phyloP scores from a whole-genome alignment of 2,113 vertebrate genomes.

The Pelvicachromis taeniatus region DNA sequence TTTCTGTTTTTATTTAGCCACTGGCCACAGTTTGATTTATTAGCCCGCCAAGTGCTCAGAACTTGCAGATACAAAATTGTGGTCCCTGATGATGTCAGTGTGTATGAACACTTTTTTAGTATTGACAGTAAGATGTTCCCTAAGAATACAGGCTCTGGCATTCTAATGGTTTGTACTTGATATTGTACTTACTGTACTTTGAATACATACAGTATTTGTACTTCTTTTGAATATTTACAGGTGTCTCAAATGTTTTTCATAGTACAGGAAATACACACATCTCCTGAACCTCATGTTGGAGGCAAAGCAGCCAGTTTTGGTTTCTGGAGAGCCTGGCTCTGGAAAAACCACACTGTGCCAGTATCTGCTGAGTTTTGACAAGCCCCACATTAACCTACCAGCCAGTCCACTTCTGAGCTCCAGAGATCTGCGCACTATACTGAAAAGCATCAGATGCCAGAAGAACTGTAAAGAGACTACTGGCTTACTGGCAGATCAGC shows the following conservation, averaged over 20 bases:
- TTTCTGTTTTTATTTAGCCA: conserved; percentile 55
- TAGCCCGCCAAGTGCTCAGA: conserved; percentile 62
- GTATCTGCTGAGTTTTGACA: conserved; percentile 60
- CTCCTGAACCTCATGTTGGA: conserved; percentile 73
- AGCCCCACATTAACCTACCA: conserved; percentile 45
- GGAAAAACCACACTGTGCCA: conserved; percentile 79
- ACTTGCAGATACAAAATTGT: conserved; percentile 61
- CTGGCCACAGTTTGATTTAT: conserved; percentile 74
- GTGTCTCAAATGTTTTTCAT: background rate
- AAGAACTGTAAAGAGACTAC: background rate
- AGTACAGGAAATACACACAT: conserved; percentile 72
- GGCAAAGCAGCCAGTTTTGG: conserved; percentile 71
- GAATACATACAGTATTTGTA: background rate
- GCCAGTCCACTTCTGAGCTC: conserved; percentile 57
- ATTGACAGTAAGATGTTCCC: conserved; percentile 11
- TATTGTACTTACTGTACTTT: background rate
- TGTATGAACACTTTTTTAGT: conserved; percentile 78
- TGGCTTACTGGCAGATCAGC: background rate
- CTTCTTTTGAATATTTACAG: background rate
- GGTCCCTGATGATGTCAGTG: conserved; percentile 60
- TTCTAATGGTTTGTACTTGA: conserved; percentile 73
- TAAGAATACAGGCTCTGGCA: conserved; percentile 35
- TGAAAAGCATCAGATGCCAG: conserved; percentile 44
- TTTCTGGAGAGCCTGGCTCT: conserved; percentile 75
- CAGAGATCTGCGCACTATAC: conserved; percentile 59